Percentiles rank a stretch among this genome's conserved stretches.
phyloP scores from a whole-genome alignment of 2,888 invertebrate species.

The Sinohyriopsis cumingii region DNA sequence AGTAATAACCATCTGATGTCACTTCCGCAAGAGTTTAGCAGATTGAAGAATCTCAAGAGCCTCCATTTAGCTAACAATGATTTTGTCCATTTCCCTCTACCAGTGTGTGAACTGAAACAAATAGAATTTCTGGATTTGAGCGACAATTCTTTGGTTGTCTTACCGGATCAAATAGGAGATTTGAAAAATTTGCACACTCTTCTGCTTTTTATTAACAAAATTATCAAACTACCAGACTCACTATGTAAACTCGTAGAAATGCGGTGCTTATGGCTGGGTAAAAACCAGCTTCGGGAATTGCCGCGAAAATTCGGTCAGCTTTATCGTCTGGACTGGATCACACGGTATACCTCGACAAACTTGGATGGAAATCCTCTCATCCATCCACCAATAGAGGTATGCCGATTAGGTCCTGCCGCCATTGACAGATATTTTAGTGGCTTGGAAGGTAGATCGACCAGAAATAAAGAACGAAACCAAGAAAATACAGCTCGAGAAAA shows the following conservation, averaged over 20 bases:
- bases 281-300: constrained; percentile 67
- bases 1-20: constrained; percentile 66
- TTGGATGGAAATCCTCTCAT: constrained; percentile 68
- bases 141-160: constrained; percentile 64
- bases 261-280: constrained; percentile 71
- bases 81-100: constrained; percentile 63
- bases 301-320: constrained; percentile 66
- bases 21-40: constrained; percentile 60
- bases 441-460: neutral
- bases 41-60: constrained; percentile 59
- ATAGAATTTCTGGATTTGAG: constrained; percentile 71
- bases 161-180: constrained; percentile 65
- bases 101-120: constrained; percentile 60
- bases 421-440: constrained; percentile 59
- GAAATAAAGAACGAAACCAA: constrained; percentile 2
- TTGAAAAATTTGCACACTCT: constrained; percentile 67
- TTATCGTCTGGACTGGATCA: constrained; percentile 66
- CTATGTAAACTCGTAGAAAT: constrained; percentile 69
- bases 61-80: constrained; percentile 72
- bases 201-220: constrained; percentile 69
- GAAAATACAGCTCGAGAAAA: neutral
- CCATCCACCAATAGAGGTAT: constrained; percentile 69
- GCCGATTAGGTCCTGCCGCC: constrained; percentile 64
- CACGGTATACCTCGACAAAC: constrained; percentile 61
- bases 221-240: constrained; percentile 65